Percentiles rank a stretch among this genome's conserved stretches.
Evolutionary conservation across 2,888 invertebrate genomes (phyloP).

Genomic region (Dicyrtoma fusca): DNA sequence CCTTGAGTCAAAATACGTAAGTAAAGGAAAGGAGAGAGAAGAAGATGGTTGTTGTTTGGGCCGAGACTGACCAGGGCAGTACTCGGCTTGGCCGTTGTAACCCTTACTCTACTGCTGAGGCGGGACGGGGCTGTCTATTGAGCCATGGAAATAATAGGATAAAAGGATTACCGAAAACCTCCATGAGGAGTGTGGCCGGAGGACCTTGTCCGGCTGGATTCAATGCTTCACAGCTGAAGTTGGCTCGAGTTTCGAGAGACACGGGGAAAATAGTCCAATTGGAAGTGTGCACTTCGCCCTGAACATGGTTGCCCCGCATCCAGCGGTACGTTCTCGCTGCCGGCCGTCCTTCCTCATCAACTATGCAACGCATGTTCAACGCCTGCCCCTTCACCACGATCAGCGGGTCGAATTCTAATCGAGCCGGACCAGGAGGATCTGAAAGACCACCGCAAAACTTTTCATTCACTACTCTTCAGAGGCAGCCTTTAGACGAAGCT

Average conservation of each 20-base stretch:
- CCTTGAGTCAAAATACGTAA: neutral
- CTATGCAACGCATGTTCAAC: conserved; percentile 80
- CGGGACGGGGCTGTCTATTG: conserved; percentile 4
- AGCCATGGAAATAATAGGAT: conserved; percentile 36
- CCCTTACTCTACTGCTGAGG: conserved; percentile 26
- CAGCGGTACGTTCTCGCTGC: conserved; percentile 70
- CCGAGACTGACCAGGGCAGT: conserved; percentile 6
- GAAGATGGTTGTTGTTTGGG: neutral
- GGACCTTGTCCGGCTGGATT: conserved; percentile 82
- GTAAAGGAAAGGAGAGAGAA: neutral
- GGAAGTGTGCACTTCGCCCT: conserved; percentile 74
- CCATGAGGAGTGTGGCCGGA: conserved; percentile 70
- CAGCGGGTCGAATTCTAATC: conserved; percentile 72
- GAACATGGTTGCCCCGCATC: conserved; percentile 75
- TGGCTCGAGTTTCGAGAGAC: conserved; percentile 80
- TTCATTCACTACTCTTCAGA: no score
- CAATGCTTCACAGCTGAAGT: conserved; percentile 85
- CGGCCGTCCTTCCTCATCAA: conserved; percentile 82
- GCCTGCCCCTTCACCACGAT: conserved; percentile 80
- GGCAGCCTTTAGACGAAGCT: no score
- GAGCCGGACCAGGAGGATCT: conserved; percentile 86
- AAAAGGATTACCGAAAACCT: conserved; percentile 67
- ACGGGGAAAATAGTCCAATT: conserved; percentile 82
- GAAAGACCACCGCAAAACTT: no score
- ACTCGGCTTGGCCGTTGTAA: conserved; percentile 1